Conservation (phyloP, 2,113 vertebrate genomes). For the Elachura formosa region DNA sequence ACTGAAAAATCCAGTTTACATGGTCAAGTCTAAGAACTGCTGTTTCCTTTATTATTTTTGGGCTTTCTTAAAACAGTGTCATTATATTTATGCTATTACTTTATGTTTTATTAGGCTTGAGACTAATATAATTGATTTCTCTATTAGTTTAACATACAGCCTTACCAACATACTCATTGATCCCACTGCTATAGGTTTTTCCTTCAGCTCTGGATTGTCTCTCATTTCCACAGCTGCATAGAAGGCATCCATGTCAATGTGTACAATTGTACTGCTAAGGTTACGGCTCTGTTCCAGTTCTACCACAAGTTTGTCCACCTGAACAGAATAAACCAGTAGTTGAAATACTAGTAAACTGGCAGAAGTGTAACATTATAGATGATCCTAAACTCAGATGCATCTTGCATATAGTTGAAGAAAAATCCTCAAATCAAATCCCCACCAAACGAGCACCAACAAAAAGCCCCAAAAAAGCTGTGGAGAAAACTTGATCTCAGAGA, state of each 20-base stretch:
- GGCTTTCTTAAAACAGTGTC: not conserved
- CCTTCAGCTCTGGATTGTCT: conserved; percentile 87
- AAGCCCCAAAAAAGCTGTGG: not conserved
- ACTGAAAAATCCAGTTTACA: not conserved
- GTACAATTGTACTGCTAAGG: conserved; percentile 84
- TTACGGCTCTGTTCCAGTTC: conserved; percentile 83
- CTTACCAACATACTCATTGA: conserved; percentile 95
- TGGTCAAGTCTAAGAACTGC: not conserved
- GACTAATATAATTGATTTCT: not conserved
- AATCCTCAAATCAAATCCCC: not conserved
- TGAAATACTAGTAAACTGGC: not conserved
- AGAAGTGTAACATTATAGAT: not conserved
- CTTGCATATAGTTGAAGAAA: not conserved
- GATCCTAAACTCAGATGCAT: not conserved
- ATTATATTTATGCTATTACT: not conserved
- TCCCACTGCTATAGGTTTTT: conserved; percentile 93
- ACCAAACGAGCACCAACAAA: not conserved
- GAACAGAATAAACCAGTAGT: not conserved
- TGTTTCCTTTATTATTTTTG: not conserved
- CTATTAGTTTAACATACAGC: not conserved
- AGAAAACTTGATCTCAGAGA: not conserved
- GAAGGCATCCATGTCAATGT: conserved; percentile 98
- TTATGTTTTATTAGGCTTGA: not conserved
- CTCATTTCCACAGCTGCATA: conserved; percentile 97
- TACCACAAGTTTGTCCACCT: conserved; percentile 81